Percentiles rank a stretch among this genome's conserved stretches.
Evolutionary conservation across 2,797 vertebrate species (phyloP).

Genomic region (Mormyrops boulengeri): DNA sequence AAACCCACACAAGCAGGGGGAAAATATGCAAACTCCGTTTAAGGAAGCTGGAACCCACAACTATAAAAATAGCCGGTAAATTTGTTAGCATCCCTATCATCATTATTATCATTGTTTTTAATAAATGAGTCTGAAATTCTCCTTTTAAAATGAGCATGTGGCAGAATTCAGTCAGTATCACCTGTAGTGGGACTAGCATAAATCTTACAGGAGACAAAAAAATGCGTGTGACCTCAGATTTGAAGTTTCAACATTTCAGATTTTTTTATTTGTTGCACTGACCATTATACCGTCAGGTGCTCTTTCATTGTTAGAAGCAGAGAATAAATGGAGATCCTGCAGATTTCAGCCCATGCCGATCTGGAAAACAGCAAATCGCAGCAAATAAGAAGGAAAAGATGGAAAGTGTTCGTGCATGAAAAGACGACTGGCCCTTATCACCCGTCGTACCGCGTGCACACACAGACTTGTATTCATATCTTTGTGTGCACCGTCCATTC

Average conservation of each 20-base stretch:
- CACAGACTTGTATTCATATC: neutral
- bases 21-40: neutral
- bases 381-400: neutral
- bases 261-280: neutral
- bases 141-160: neutral
- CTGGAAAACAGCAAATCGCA: neutral
- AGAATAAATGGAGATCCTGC: neutral
- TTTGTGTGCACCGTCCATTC: neutral
- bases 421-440: neutral
- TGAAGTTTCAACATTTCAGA: neutral
- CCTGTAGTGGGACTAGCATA: neutral
- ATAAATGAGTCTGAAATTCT: neutral
- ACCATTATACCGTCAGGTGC: neutral
- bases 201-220: neutral
- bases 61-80: neutral
- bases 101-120: neutral
- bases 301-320: neutral
- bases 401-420: neutral
- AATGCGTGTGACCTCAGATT: neutral
- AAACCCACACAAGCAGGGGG: neutral
- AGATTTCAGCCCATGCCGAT: neutral
- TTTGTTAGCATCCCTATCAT: neutral
- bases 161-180: neutral
- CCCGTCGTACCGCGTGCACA: neutral
- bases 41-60: neutral